Evolutionary conservation across 2,113 vertebrate genomes (phyloP).

Genomic region (Paradoxurus hermaphroditus): DNA sequence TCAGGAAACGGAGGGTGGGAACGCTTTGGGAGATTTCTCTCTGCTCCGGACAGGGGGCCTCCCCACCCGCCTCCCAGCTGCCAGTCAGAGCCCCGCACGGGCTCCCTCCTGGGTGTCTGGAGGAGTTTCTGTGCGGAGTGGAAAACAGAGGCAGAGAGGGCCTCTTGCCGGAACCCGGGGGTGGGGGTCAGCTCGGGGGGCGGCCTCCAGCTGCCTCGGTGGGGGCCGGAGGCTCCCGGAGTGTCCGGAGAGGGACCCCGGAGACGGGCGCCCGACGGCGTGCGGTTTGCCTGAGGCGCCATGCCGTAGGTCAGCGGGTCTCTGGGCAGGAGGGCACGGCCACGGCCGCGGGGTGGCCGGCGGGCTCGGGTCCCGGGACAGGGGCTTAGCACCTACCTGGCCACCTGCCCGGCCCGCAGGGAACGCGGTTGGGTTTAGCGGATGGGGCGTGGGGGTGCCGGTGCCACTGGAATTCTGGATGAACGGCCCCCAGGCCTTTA

Average conservation of each 20-base stretch:
- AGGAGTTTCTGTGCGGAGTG: fast-evolving
- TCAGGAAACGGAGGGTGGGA: not conserved
- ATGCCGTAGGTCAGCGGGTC: fast-evolving
- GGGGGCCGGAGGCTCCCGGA: not conserved
- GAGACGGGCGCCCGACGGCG: fast-evolving
- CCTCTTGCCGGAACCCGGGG: not conserved
- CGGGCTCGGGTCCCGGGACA: not conserved
- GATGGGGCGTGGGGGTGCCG: fast-evolving
- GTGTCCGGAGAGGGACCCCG: too few species aligned
- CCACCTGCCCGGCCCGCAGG: not conserved
- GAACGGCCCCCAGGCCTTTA: not conserved
- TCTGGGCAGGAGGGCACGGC: not conserved
- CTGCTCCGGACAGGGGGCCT: not conserved
- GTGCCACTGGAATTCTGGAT: not conserved
- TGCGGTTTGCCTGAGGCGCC: fast-evolving
- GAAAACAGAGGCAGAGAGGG: not conserved
- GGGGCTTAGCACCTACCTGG: not conserved
- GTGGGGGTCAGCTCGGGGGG: not conserved
- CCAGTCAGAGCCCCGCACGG: not conserved
- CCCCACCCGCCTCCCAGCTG: not conserved
- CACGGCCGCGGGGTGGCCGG: fast-evolving
- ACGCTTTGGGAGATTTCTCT: not conserved
- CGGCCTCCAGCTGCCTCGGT: not conserved
- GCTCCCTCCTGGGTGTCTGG: too few species aligned
- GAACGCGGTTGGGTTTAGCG: not conserved